Conservation (phyloP, 2,113 vertebrate genomes). For the Alces alces region DNA sequence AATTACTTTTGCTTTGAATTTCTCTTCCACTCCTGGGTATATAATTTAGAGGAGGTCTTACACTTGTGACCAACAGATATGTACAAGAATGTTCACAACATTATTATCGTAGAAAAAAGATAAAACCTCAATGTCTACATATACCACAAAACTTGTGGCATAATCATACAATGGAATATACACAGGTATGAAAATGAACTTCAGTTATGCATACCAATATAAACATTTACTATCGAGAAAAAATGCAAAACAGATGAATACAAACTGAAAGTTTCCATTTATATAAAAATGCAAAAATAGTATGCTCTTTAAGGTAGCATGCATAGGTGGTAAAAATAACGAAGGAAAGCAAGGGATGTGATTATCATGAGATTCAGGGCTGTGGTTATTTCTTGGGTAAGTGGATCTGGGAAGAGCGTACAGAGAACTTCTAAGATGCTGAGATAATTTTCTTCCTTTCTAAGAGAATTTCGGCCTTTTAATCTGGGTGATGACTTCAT, state of each 20-base stretch:
- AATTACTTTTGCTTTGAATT: slow-evolving; percentile 40
- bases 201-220: background rate
- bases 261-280: background rate
- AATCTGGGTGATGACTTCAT: background rate
- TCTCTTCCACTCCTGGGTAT: slow-evolving; percentile 33
- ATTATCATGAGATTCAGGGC: background rate
- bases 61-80: slow-evolving; percentile 20
- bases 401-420: background rate
- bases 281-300: background rate
- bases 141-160: background rate
- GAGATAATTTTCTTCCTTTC: background rate
- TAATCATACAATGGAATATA: background rate
- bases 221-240: background rate
- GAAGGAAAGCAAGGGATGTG: background rate
- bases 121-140: background rate
- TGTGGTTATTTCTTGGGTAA: background rate
- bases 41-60: slow-evolving; percentile 54
- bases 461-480: background rate
- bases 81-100: slow-evolving; percentile 36
- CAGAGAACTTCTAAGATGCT: background rate
- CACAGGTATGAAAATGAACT: background rate
- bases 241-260: background rate
- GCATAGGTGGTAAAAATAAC: background rate
- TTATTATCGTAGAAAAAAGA: slow-evolving; percentile 8
- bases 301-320: background rate